Evolutionary conservation across 2,888 invertebrate species (phyloP).

Genomic region (Macrophya annulata): DNA sequence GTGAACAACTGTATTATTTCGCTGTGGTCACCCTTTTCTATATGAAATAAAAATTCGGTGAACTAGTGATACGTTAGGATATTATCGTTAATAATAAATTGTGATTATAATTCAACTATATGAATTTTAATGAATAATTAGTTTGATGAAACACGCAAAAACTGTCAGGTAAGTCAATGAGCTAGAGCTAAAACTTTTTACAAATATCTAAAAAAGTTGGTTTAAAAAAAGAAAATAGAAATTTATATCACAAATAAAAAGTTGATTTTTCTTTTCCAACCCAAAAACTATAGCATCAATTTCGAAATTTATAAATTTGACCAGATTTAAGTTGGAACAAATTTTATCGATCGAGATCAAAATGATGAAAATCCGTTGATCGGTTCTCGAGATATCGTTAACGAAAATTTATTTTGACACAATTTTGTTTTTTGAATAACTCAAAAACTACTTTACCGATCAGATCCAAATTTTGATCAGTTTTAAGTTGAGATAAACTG

Average conservation of each 20-base stretch:
- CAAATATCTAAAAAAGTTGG: too few relatives aligned
- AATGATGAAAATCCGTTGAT: neutral
- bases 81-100: too few relatives aligned
- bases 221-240: neutral
- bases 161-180: too few relatives aligned
- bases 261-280: neutral
- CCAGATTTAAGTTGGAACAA: neutral
- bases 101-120: too few relatives aligned
- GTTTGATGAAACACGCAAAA: too few relatives aligned
- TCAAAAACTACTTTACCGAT: neutral
- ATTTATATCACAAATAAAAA: too few relatives aligned
- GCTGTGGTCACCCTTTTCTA: neutral
- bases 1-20: neutral
- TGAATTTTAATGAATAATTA: too few relatives aligned
- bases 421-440: neutral
- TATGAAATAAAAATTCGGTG: too few relatives aligned
- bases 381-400: neutral
- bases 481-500: neutral
- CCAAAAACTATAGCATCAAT: neutral
- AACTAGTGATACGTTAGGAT: too few relatives aligned
- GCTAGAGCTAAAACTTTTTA: neutral
- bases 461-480: neutral
- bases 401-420: neutral
- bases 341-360: neutral
- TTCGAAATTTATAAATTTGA: neutral